phyloP scores from a whole-genome alignment of 2,888 invertebrate genomes.

The Podabrus alpinus region DNA sequence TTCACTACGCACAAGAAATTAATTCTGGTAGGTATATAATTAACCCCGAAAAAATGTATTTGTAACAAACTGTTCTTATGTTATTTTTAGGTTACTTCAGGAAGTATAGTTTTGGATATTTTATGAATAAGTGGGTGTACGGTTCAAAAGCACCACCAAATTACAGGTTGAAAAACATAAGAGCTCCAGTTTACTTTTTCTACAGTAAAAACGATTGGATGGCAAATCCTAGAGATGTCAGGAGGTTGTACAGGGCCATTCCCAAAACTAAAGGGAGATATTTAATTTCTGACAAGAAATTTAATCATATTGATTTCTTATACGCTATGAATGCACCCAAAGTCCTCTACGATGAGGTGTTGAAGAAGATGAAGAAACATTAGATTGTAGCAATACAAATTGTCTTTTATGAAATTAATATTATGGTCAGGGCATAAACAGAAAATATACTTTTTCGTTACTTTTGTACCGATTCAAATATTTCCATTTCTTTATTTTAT shows the following conservation, averaged over 20 bases:
- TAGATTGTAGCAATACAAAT: too few relatives aligned
- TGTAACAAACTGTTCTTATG: neutral
- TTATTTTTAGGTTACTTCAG: constrained; percentile 56
- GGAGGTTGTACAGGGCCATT: constrained; percentile 53
- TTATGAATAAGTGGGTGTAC: constrained; percentile 39
- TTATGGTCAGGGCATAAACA: too few relatives aligned
- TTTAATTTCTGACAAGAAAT: constrained; percentile 56
- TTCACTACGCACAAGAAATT: constrained; percentile 71
- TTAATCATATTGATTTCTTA: constrained; percentile 64
- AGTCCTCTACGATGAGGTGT: constrained; percentile 36
- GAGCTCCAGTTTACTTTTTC: constrained; percentile 53
- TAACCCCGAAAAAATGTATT: too few relatives aligned
- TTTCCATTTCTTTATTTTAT: too few relatives aligned
- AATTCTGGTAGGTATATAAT: constrained; percentile 42
- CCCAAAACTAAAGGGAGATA: constrained; percentile 57
- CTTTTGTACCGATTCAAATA: too few relatives aligned
- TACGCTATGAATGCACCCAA: constrained; percentile 57
- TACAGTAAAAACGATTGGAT: constrained; percentile 57
- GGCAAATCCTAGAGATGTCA: constrained; percentile 55
- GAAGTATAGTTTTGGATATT: constrained; percentile 62
- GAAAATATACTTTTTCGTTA: too few relatives aligned
- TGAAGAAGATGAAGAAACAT: constrained; percentile 28
- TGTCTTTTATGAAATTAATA: too few relatives aligned
- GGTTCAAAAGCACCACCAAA: constrained; percentile 46
- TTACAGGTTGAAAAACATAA: constrained; percentile 50